These are phyloP conservation scores for Eudemis profundana DNA, from an alignment of 2,888 invertebrate genomes.

Conservation along the genomic window DNA sequence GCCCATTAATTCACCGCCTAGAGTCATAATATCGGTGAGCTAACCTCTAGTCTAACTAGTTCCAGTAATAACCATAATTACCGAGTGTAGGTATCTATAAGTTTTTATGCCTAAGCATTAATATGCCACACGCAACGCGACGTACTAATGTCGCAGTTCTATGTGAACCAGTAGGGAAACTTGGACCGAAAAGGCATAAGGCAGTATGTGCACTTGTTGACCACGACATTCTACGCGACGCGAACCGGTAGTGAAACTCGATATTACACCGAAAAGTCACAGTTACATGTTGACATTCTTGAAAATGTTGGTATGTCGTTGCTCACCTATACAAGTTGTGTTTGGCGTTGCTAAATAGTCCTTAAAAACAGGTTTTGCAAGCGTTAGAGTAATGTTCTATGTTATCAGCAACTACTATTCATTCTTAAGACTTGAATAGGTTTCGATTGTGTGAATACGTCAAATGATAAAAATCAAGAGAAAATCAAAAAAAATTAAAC, in stretches of 20 bases:
- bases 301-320: slow-evolving; percentile 12
- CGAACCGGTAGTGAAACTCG: slow-evolving; percentile 20
- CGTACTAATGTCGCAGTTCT: slow-evolving; percentile 23
- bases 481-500: too few relatives aligned
- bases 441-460: too few relatives aligned
- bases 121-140: slow-evolving; percentile 25
- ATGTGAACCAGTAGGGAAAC: slow-evolving; percentile 23
- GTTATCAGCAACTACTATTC: not conserved
- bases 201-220: not conserved
- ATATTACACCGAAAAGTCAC: slow-evolving; percentile 8
- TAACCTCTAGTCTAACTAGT: slow-evolving; percentile 22
- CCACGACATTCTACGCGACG: not conserved
- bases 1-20: slow-evolving; percentile 24
- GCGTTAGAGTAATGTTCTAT: not conserved
- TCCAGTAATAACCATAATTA: slow-evolving; percentile 33
- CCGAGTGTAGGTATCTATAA: slow-evolving; percentile 24
- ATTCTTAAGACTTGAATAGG: not conserved
- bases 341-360: slow-evolving; percentile 8
- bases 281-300: slow-evolving; percentile 20
- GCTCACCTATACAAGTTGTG: slow-evolving; percentile 23
- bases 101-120: slow-evolving; percentile 35
- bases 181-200: not conserved
- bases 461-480: too few relatives aligned
- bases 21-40: slow-evolving; percentile 21
- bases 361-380: slow-evolving; percentile 7